Base-by-base conservation (phyloP, 2,888 invertebrate species). In the Apodemia mormo region DNA sequence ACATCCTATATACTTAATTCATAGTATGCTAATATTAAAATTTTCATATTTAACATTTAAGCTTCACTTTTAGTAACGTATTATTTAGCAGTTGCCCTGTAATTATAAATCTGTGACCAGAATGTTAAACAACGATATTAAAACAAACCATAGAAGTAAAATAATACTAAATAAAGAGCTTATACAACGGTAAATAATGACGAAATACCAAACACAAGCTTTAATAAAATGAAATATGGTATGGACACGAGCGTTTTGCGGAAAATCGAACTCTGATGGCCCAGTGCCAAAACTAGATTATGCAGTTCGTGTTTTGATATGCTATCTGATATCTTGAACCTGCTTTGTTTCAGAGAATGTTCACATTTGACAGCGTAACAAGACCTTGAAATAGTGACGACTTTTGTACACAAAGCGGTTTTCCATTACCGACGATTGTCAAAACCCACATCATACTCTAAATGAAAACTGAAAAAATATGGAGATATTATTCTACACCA, bases 171-270 rank as follows among this genome's bases (percentile, higher is more conserved):
- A 54, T 54, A 54, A 54, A 54, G 52, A 54, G 52, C 22, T 54
- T 22, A 54, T 22, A 54, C 52, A 54, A 54, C 52, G 8, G 52
- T 54, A 54, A 54, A 54, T 54, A 54, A 54, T 33, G 33, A 33
- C 58, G n/a, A 33, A 33, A 61, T 61, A 29, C 58, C 30, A 61
- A 61, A 61, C 58, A 33, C 33, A 61, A 29, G 58, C 12, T 61
- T 61, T 61, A 29, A 61, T 61, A 61, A 61, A 61, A 30, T 56
- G 43, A 52, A 67, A 68, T 67, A 68, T 54, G 37, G 40, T 52
- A 22, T 45, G 61, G 22, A 64, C 45, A 56, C 43, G 67, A 65
- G 37, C 40, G 49, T 56, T 69, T 69, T 72, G 65, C 68, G 70
- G 58, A 67, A 70, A 61, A 70, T 43, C 67, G 49, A 64, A 61